Base-by-base conservation (phyloP, 2,888 invertebrate species). In the Cinara cedri region DNA sequence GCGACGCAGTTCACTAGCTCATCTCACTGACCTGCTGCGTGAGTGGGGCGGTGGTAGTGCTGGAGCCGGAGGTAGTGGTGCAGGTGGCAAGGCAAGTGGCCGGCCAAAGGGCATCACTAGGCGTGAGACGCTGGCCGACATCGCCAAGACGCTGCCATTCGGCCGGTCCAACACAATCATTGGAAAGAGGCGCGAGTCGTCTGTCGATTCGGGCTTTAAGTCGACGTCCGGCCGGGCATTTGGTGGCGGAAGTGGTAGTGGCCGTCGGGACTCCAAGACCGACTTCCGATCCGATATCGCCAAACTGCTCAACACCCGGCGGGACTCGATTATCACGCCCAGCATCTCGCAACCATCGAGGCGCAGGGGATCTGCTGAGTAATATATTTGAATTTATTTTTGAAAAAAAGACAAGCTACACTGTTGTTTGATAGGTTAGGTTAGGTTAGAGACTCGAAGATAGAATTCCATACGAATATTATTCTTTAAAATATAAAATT, bases 11-110 rank as follows among this genome's bases (percentile, higher is more conserved):
- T 95, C 95, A 2, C 87, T 96, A 81, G 95, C 96, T 19, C 95
- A 95, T 86, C 88, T 95, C 82, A 95, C 95, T 81, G 96, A 96
- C 86, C 92, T 96, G 81, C 86, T 96, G 66, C 89, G 94, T 78
- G 95, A 95, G 88, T 95, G 94, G 95, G 91, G 95, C 82, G 91
- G 91, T 6, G 85, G 82, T 81, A 86, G 85, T 10, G 89, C 94
- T 88, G 94, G 94, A 94, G 93, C 11, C 90, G 94, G 6, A 90
- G 95, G 21, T 90, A 95, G 94, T 94, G 92, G 95, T 82, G 91
- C 91, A 3, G 85, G 83, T 75, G 86, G 85, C 13, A 89, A 90
- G 81, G 85, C 88, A 82, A 85, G 86, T 3, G 91, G 94, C 82
- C 76, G 76, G 49, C 76, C 76, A 9, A 76, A 76, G 90, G 92